A percentile compares a stretch with the other conserved stretches of the same genome.
These are phyloP conservation scores for Alces alces DNA, from an alignment of 2,113 vertebrate species.

Conservation along the genomic window DNA sequence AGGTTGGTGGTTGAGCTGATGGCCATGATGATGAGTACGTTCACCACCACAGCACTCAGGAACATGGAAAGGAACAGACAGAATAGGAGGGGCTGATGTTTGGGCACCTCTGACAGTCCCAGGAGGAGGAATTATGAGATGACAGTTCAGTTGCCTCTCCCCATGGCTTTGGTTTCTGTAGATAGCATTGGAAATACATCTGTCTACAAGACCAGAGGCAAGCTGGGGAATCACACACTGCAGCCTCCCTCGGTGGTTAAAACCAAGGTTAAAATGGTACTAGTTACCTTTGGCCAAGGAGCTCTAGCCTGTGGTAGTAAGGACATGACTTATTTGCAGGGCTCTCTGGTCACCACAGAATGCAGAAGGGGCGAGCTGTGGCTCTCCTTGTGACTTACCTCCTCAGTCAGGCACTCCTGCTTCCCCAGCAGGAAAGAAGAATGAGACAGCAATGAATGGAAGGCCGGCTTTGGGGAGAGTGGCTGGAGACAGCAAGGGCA, in stretches of 20 bases:
- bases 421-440: neutral
- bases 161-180: neutral
- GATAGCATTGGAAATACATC: neutral
- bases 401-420: neutral
- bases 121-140: slow-evolving; percentile 44
- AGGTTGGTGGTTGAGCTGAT: neutral
- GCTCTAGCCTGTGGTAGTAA: neutral
- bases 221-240: neutral
- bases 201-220: neutral
- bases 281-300: neutral
- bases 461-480: neutral
- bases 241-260: neutral
- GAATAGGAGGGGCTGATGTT: neutral
- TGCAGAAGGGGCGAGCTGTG: neutral
- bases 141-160: neutral
- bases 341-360: neutral
- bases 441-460: neutral
- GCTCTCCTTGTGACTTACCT: neutral
- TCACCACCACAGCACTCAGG: neutral
- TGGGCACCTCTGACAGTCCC: slow-evolving; percentile 26
- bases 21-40: neutral
- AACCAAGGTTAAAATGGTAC: neutral
- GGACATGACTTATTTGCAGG: neutral
- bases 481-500: neutral
- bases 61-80: neutral